Percentiles rank a stretch among this genome's conserved stretches.
phyloP scores from a whole-genome alignment of 1,140 invertebrate genomes.

The Sycophaga agraensis region DNA sequence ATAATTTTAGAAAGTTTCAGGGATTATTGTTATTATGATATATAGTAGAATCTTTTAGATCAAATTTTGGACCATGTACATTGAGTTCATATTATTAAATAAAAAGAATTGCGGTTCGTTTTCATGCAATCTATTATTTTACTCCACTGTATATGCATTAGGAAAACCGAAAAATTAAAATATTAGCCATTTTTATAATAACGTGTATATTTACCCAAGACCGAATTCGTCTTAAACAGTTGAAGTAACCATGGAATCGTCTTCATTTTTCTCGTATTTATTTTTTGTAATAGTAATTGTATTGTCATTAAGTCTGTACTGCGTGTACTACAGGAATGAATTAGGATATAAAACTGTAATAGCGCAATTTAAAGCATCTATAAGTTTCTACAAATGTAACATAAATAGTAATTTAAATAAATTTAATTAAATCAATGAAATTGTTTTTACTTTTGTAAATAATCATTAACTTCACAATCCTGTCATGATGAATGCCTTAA shows the following conservation, averaged over 20 bases:
- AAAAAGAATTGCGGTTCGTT: slow-evolving; percentile 7
- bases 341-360: slow-evolving; percentile 34
- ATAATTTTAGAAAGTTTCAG: slow-evolving; percentile 19
- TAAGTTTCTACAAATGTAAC: slow-evolving; percentile 44
- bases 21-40: slow-evolving; percentile 21
- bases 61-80: slow-evolving; percentile 2
- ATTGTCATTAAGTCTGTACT: slow-evolving; percentile 40
- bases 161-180: slow-evolving; percentile 24
- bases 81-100: slow-evolving; percentile 2
- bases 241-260: slow-evolving; percentile 13
- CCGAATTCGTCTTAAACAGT: slow-evolving; percentile 1
- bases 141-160: slow-evolving; percentile 14
- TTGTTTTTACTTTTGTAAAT: slow-evolving; percentile 29
- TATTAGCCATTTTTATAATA: slow-evolving; percentile 4
- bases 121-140: slow-evolving; percentile 20
- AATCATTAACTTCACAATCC: slow-evolving; percentile 1
- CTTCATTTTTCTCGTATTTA: slow-evolving; percentile 5
- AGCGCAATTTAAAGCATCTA: slow-evolving; percentile 36
- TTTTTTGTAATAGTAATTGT: slow-evolving; percentile 22
- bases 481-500: slow-evolving; percentile 8
- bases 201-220: slow-evolving; percentile 20
- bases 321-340: slow-evolving; percentile 36
- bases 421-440: slow-evolving; percentile 40
- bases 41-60: slow-evolving; percentile 2
- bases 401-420: slow-evolving; percentile 48